phyloP scores from a whole-genome alignment of 2,888 invertebrate genomes.

The Drosophila mimica region DNA sequence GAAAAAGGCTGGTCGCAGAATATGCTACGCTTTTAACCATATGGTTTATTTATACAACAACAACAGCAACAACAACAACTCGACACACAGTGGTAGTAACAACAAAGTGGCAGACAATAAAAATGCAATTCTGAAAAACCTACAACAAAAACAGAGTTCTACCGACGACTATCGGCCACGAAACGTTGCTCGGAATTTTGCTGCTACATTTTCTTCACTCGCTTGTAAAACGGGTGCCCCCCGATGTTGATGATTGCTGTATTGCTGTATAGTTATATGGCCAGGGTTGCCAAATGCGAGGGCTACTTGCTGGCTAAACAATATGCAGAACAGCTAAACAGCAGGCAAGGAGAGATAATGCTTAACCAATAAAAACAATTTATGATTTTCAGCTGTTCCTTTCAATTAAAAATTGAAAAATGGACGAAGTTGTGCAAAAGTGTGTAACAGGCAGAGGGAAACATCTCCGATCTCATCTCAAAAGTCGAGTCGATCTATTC shows the following conservation, averaged over 20 bases:
- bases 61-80: constrained; percentile 46
- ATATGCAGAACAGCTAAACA: not conserved
- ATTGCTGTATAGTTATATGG: constrained; percentile 14
- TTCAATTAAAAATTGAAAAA: not conserved
- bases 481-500: not conserved
- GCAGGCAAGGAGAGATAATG: not conserved
- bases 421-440: not conserved
- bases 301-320: not conserved
- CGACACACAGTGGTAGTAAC: constrained; percentile 72
- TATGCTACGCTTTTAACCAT: constrained; percentile 80
- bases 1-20: constrained; percentile 60
- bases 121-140: constrained; percentile 77
- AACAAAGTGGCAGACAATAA: constrained; percentile 79
- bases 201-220: constrained; percentile 61
- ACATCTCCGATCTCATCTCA: not conserved
- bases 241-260: constrained; percentile 39
- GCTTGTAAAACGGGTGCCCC: constrained; percentile 43
- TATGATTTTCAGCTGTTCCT: not conserved
- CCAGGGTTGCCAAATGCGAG: constrained; percentile 48
- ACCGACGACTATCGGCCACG: constrained; percentile 46
- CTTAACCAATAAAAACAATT: not conserved
- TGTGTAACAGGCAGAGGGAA: not conserved
- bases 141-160: constrained; percentile 42
- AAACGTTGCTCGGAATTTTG: constrained; percentile 70
- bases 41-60: constrained; percentile 78